Conservation (phyloP, 2,113 vertebrate genomes). For the Planiliza haematocheilus region DNA sequence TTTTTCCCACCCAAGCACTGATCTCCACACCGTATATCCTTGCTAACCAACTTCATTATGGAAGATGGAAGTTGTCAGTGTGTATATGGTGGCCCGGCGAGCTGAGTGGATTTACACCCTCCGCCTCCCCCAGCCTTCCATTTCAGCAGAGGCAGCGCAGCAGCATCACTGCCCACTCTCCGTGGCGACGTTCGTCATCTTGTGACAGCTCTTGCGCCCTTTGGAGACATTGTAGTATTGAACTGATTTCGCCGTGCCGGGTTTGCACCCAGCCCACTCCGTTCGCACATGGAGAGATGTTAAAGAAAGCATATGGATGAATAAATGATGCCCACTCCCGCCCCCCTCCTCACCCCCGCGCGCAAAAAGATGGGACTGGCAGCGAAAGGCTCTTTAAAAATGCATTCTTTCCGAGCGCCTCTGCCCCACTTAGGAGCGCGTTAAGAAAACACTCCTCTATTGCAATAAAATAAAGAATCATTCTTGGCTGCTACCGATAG, state of each 20-base stretch:
- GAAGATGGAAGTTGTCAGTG: slow-evolving; percentile 59
- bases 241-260: slow-evolving; percentile 52
- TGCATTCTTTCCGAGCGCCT: slow-evolving; percentile 74
- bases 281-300: slow-evolving; percentile 63
- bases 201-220: slow-evolving; percentile 67
- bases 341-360: slow-evolving; percentile 48
- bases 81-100: slow-evolving; percentile 18
- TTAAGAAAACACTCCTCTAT: slow-evolving; percentile 51
- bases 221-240: slow-evolving; percentile 48
- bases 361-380: slow-evolving; percentile 66
- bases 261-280: slow-evolving; percentile 27
- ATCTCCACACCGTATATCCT: slow-evolving; percentile 21
- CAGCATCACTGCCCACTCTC: slow-evolving; percentile 55
- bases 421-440: slow-evolving; percentile 78
- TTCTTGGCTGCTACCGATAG: background rate
- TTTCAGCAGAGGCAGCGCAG: slow-evolving; percentile 47
- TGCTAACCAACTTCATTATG: slow-evolving; percentile 50
- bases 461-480: slow-evolving; percentile 29
- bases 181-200: slow-evolving; percentile 72
- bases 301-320: slow-evolving; percentile 75
- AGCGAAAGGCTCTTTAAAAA: slow-evolving; percentile 75
- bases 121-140: slow-evolving; percentile 45
- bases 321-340: slow-evolving; percentile 74
- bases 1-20: slow-evolving; percentile 34
- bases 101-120: slow-evolving; percentile 56